These are phyloP conservation scores for Rotaria magnacalcarata DNA, from an alignment of 2,888 invertebrate species.

Conservation along the genomic window DNA sequence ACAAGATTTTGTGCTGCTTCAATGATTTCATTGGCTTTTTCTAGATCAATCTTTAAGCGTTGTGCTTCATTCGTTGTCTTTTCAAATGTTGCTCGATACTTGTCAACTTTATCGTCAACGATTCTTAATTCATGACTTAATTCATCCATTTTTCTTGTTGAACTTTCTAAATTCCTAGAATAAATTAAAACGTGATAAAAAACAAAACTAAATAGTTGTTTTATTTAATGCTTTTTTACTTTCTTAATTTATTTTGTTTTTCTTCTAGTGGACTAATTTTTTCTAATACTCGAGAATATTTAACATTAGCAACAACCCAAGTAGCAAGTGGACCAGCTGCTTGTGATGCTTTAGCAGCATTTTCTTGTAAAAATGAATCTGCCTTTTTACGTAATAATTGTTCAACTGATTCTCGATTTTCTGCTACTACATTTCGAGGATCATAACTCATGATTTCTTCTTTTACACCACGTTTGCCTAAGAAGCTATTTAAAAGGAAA, in stretches of 20 bases:
- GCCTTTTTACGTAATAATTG: constrained; percentile 72
- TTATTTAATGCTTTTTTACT: constrained; percentile 53
- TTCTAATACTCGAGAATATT: constrained; percentile 81
- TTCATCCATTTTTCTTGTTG: constrained; percentile 73
- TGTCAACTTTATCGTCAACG: constrained; percentile 61
- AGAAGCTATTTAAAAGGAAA: constrained; percentile 64
- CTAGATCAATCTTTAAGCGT: constrained; percentile 76
- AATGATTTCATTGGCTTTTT: constrained; percentile 73
- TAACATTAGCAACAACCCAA: constrained; percentile 92
- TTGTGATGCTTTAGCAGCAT: constrained; percentile 83
- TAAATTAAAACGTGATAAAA: too few species aligned
- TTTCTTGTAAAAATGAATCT: constrained; percentile 79
- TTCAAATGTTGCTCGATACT: constrained; percentile 62
- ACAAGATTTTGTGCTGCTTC: constrained; percentile 75
- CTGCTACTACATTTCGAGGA: constrained; percentile 76
- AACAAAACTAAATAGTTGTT: too few species aligned
- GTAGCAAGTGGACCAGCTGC: constrained; percentile 94
- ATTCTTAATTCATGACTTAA: constrained; percentile 60
- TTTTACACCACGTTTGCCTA: constrained; percentile 90
- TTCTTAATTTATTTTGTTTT: constrained; percentile 68
- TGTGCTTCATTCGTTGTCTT: constrained; percentile 85
- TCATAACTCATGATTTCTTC: constrained; percentile 91
- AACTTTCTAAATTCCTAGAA: constrained; percentile 70
- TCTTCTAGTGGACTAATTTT: constrained; percentile 82
- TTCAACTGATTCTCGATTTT: constrained; percentile 77